Evolutionary conservation across 1,140 invertebrate genomes (phyloP).

Genomic region (Pararge aegeria): DNA sequence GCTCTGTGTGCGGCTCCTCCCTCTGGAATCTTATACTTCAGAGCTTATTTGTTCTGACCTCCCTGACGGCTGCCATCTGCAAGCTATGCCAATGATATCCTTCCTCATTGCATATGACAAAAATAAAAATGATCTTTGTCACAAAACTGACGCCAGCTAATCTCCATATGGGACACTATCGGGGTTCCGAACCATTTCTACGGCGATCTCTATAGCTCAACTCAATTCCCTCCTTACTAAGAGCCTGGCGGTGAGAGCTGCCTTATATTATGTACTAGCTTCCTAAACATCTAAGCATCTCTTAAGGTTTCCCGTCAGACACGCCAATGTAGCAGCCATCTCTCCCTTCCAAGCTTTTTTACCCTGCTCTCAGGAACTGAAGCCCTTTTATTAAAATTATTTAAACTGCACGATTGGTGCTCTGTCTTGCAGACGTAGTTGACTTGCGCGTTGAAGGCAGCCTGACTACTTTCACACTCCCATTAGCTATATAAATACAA

Average conservation of each 20-base stretch:
- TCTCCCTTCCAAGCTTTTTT: background rate
- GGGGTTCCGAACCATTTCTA: background rate
- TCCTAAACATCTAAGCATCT: background rate
- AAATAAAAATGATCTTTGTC: background rate
- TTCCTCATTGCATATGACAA: conserved; percentile 28
- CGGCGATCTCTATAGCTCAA: background rate
- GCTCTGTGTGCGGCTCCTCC: conserved; percentile 59
- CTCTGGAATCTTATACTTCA: conserved; percentile 70
- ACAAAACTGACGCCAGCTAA: background rate
- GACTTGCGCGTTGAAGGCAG: too few relatives aligned
- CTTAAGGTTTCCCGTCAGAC: background rate
- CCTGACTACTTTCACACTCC: too few relatives aligned
- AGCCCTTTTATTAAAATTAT: too few relatives aligned
- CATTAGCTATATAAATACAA: too few relatives aligned
- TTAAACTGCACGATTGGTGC: too few relatives aligned
- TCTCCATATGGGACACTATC: conserved; percentile 18
- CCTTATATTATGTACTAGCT: background rate
- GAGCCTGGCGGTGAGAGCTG: background rate
- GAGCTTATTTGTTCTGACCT: conserved; percentile 34
- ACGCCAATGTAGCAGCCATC: background rate
- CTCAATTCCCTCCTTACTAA: background rate
- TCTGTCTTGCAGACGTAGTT: too few relatives aligned
- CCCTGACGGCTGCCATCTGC: conserved; percentile 20
- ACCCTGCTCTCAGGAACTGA: background rate
- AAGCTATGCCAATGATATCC: conserved; percentile 60